Base-by-base conservation (phyloP, 2,888 invertebrate genomes). In the Patella ulyssiponensis region DNA sequence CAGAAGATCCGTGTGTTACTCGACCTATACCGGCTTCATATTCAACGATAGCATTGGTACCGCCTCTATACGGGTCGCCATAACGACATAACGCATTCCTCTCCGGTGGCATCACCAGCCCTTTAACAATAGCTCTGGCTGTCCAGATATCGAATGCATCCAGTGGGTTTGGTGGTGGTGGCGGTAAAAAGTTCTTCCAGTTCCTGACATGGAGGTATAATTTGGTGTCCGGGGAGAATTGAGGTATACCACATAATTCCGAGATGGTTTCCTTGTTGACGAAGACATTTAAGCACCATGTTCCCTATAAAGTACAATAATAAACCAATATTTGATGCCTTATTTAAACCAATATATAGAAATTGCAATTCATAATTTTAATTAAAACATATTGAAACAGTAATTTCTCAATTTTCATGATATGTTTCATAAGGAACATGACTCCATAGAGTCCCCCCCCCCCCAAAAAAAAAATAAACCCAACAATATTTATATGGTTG, bases 11-110 rank as follows among this genome's bases (percentile, higher is more conserved):
- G 0, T 74, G 72, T 4, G 58, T 58, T 0, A 75, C 27, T 11
- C 81, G 82, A 51, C 86, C 86, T 15, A 86, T 80, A 14, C 83
- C 86, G n/a, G 82, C 84, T 54, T 86, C 86, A 74, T 85, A 87
- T 52, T 79, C 71, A 4, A 85, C 76, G 27, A 87, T 81, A 17
- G 84, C 78, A 75, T 85, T 86, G 20, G 77, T 78, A n/a, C 84
- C 85, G 20, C 84, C 84, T 14, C 80, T 76, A 79, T 85, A 86
- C 14, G 84, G 85, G 17, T 79, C 74, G n/a, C 86, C 87, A 79
- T 82, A 84, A 23, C 86, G 78, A 77, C 86, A 87, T 14, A 79
- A 71, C 1, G 81, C 74, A 4, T 77, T 75, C 1, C 77, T 71
- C 11, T 64, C 76, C 12, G 86, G 85, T 1, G 87, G 87, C 73